Evolutionary conservation across 2,113 vertebrate species (phyloP), one percentile per base, ranked within the genome.

Genomic region (Gnathonemus echidnorhynchus): DNA sequence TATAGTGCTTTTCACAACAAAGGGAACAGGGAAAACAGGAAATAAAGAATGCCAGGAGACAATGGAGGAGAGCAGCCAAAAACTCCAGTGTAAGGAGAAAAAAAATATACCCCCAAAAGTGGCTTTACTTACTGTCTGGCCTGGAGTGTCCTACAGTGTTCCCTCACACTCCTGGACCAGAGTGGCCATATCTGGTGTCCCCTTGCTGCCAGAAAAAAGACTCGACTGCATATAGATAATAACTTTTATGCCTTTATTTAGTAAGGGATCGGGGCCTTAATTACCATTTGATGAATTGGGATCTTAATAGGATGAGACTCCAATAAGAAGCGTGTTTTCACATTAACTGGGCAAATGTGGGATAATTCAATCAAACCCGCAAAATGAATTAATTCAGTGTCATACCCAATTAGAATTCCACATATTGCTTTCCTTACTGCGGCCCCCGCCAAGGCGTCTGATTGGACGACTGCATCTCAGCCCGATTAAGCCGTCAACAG

Each of bases 261-360:
- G 52, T 31, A 48, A 52, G 87, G 88, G 84, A 86, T 27, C 35
- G 2, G n/a, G 90, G 56, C 89, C 77, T 89, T 91, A 90, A 87
- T 90, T 80, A 88, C 50, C n/a, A 35, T 50, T 45, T 92, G 89
- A 92, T 90, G 91, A 88, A 90, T 86, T 84, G 24, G 74, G 42
- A 84, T 88, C 86, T 88, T 89, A 90, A 90, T 90, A 11, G 77
- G 74, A 88, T 90, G 70, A 84, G 90, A 91, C 88, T 87, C 62
- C 45, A 70, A 46, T 86, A 90, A 74, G 77, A 66, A 45, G 89
- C 74, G 66, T 45, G 52, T 89, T 89, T 90, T 66, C 86, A 88
- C 90, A 90, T 89, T 52, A 86, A 35, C 53, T 42, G 7, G 45
- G 58, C 84, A 89, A 88, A 88, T 62, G 52, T 39, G 50, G 35